Evolutionary conservation across 2,888 invertebrate genomes (phyloP).

Genomic region (Homarus gammarus): DNA sequence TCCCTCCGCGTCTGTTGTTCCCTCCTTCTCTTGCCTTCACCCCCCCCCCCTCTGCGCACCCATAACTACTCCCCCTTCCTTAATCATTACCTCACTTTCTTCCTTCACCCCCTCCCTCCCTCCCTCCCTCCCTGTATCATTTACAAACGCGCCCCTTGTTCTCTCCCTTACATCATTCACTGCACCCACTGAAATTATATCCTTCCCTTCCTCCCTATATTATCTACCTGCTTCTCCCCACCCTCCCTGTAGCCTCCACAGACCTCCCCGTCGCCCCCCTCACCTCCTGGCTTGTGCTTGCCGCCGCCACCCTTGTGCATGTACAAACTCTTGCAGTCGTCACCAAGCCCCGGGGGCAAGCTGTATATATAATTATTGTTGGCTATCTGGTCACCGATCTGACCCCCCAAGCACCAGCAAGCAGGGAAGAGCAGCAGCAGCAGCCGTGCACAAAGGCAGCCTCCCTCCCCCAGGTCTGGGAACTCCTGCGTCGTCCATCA

Average conservation of each 20-base stretch:
- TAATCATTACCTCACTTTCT: too few relatives aligned
- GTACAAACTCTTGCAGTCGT: not conserved
- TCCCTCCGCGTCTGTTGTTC: not conserved
- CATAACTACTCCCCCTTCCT: not conserved
- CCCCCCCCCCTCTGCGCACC: not conserved
- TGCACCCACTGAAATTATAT: too few relatives aligned
- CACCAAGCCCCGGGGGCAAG: not conserved
- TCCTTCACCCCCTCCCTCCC: not conserved
- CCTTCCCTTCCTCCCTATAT: not conserved
- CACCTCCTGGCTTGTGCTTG: not conserved
- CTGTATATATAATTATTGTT: not conserved
- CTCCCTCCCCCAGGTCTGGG: not conserved
- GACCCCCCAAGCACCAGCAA: not conserved
- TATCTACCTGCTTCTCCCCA: too few relatives aligned
- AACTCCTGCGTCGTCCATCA: not conserved
- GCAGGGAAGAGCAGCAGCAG: not conserved
- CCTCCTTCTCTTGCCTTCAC: too few relatives aligned
- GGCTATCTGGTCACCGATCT: not conserved
- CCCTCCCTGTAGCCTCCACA: not conserved
- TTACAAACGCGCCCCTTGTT: too few relatives aligned
- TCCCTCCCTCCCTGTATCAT: not conserved
- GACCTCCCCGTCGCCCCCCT: not conserved
- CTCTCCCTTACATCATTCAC: too few relatives aligned
- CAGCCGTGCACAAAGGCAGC: not conserved
- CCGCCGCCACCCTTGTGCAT: not conserved